A percentile compares a stretch with the other conserved stretches of the same genome.
Evolutionary conservation across 1,140 invertebrate genomes (phyloP).

Genomic region (Vanessa tameamea): DNA sequence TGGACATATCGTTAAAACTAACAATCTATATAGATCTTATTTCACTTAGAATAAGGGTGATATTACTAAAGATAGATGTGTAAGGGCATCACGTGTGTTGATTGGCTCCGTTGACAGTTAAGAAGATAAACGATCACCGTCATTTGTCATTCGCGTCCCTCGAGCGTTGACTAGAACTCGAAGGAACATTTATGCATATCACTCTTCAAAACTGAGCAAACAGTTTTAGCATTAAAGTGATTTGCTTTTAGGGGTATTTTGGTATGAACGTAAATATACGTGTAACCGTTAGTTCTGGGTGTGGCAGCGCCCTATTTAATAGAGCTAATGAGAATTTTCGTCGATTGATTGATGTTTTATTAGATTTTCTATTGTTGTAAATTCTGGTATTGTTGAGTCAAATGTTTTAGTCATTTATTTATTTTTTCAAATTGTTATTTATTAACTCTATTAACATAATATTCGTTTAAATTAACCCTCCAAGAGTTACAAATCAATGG

Average conservation of each 20-base stretch:
- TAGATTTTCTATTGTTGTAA: slow-evolving; percentile 33
- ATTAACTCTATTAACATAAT: too few species aligned
- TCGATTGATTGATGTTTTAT: slow-evolving; percentile 68
- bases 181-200: slow-evolving; percentile 39
- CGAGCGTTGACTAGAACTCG: slow-evolving; percentile 45
- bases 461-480: too few species aligned
- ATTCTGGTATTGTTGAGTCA: slow-evolving; percentile 29
- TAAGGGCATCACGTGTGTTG: slow-evolving; percentile 63
- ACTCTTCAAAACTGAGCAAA: slow-evolving; percentile 23
- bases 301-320: slow-evolving; percentile 66
- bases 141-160: slow-evolving; percentile 73
- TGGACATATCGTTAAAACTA: slow-evolving; percentile 9
- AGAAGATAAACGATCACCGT: slow-evolving; percentile 75
- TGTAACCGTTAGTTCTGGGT: slow-evolving; percentile 7
- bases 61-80: slow-evolving; percentile 24
- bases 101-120: slow-evolving; percentile 75
- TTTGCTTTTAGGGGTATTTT: neutral
- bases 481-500: too few species aligned
- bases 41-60: slow-evolving; percentile 9
- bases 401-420: slow-evolving; percentile 22
- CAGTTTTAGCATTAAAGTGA: slow-evolving; percentile 24
- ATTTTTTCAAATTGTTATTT: neutral
- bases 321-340: slow-evolving; percentile 68
- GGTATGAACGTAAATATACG: neutral
- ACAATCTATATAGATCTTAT: neutral